Percentiles rank a stretch among this genome's conserved stretches.
Conservation (phyloP, 2,888 invertebrate genomes). For the Apodemia zela region DNA sequence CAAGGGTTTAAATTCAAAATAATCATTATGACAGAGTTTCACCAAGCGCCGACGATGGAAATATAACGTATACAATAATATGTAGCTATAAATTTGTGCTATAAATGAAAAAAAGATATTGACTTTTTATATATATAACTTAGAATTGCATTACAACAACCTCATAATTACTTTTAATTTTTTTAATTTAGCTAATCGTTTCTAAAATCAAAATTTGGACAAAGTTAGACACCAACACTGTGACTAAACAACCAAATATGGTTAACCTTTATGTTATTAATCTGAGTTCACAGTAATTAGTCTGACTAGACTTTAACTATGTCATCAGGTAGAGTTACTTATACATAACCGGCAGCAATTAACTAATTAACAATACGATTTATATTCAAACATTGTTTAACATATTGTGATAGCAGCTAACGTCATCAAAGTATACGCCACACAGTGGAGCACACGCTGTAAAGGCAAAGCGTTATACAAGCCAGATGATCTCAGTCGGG, state of each 20-base stretch:
- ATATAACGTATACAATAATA: too few relatives aligned
- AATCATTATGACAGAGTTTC: too few relatives aligned
- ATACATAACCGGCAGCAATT: background rate
- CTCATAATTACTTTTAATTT: too few relatives aligned
- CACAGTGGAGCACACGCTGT: constrained; percentile 24
- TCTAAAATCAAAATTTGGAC: too few relatives aligned
- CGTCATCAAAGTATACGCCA: constrained; percentile 16
- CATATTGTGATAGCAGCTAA: background rate
- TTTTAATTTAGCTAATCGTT: too few relatives aligned
- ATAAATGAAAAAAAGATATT: too few relatives aligned
- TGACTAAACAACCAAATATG: background rate
- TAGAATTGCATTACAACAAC: too few relatives aligned
- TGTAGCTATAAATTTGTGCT: too few relatives aligned
- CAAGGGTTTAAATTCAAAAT: too few relatives aligned
- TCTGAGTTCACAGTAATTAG: background rate
- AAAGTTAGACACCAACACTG: background rate
- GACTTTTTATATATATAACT: too few relatives aligned
- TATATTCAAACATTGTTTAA: background rate
- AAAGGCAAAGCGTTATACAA: constrained; percentile 20
- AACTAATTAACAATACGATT: constrained; percentile 1
- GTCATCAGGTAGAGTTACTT: background rate
- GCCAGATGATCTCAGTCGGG: constrained; percentile 38
- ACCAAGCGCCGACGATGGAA: too few relatives aligned
- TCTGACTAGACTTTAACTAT: background rate
- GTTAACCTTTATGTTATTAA: background rate